phyloP scores from a whole-genome alignment of 2,113 vertebrate genomes.

The Halcyon senegalensis region DNA sequence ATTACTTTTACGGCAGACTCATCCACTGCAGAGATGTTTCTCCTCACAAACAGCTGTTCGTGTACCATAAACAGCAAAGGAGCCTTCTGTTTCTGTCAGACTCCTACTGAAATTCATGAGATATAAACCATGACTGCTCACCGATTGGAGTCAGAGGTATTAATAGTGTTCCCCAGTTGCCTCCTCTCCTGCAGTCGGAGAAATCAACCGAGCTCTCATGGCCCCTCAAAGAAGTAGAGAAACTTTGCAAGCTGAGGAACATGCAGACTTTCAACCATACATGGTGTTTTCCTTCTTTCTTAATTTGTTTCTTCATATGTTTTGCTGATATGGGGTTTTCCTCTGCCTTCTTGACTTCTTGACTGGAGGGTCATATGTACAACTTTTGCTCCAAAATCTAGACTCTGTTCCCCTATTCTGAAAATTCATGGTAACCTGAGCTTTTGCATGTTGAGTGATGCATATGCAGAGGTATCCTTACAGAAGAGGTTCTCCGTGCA shows the following conservation, averaged over 20 bases:
- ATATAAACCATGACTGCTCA: not conserved
- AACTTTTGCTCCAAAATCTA: not conserved
- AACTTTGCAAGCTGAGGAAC: not conserved
- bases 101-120: not conserved
- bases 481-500: not conserved
- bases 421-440: not conserved
- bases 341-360: not conserved
- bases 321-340: rapidly evolving
- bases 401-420: not conserved
- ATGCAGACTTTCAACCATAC: not conserved
- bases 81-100: constrained; percentile 21
- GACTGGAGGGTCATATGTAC: not conserved
- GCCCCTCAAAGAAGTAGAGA: not conserved
- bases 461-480: not conserved
- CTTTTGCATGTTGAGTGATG: not conserved
- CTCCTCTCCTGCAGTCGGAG: not conserved
- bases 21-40: not conserved
- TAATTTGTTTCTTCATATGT: not conserved
- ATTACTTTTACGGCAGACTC: not conserved
- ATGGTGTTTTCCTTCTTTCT: not conserved
- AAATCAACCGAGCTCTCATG: not conserved
- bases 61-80: not conserved
- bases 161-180: not conserved
- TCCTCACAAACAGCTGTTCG: not conserved
- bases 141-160: not conserved